Percentiles rank a stretch among this genome's conserved stretches.
phyloP scores from a whole-genome alignment of 2,113 vertebrate genomes.

The Vulpes ferrilata region DNA sequence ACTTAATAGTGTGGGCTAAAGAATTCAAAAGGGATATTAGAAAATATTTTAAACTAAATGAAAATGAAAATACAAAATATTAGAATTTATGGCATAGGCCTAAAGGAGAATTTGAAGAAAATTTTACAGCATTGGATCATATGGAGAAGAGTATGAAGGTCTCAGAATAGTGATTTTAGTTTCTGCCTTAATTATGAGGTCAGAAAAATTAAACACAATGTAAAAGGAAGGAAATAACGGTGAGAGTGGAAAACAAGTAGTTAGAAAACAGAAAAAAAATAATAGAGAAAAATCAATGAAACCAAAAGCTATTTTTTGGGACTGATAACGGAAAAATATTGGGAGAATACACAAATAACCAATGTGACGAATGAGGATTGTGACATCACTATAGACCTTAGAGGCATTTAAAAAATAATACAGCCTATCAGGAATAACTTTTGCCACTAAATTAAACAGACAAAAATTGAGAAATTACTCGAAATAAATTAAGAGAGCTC shows the following conservation, averaged over 20 bases:
- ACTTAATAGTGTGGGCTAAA: background rate
- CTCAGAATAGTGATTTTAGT: background rate
- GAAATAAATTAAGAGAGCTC: background rate
- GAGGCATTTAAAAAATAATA: background rate
- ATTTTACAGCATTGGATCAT: background rate
- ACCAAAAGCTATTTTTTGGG: background rate
- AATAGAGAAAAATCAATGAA: background rate
- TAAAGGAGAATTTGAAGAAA: background rate
- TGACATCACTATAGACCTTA: background rate
- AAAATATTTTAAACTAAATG: background rate
- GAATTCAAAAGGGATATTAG: background rate
- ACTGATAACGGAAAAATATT: background rate
- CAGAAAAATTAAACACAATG: background rate
- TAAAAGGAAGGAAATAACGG: background rate
- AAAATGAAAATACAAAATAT: background rate
- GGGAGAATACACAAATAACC: background rate
- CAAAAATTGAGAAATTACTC: background rate
- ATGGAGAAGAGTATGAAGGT: background rate
- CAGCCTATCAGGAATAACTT: background rate
- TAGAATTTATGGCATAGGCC: background rate
- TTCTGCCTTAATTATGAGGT: background rate
- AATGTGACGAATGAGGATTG: background rate
- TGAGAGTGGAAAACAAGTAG: background rate
- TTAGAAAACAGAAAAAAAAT: background rate
- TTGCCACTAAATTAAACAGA: background rate